phyloP scores from a whole-genome alignment of 2,797 vertebrate species.

The Dendrocincla fuliginosa region DNA sequence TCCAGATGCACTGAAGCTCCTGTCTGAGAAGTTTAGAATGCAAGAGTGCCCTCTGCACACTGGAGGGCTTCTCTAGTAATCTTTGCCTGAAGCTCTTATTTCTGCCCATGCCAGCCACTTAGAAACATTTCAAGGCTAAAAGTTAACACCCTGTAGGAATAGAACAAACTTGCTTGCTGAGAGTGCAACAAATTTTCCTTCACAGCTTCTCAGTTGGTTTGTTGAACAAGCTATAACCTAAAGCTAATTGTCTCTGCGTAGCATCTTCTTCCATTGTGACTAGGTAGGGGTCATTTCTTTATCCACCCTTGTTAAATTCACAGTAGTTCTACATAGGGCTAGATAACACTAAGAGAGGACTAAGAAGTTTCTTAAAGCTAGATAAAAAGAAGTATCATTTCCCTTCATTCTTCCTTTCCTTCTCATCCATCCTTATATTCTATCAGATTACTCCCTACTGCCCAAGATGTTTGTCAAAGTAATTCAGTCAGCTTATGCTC shows the following conservation, averaged over 20 bases:
- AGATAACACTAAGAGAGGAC: not conserved
- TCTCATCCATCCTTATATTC: not conserved
- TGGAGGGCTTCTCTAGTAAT: not conserved
- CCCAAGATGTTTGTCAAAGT: not conserved
- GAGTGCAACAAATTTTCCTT: not conserved
- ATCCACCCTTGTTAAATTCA: not conserved
- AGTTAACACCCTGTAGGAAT: conserved; percentile 44
- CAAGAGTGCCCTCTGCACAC: not conserved
- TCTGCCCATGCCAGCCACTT: not conserved
- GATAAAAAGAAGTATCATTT: not conserved
- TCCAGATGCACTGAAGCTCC: not conserved
- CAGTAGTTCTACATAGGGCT: not conserved
- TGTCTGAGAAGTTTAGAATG: not conserved
- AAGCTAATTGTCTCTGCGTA: not conserved
- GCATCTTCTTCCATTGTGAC: not conserved
- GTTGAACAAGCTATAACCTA: not conserved
- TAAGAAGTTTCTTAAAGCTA: not conserved
- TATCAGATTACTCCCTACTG: not conserved
- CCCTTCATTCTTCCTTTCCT: not conserved
- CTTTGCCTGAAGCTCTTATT: not conserved
- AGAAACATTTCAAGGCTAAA: conserved; percentile 44
- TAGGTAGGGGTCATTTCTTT: not conserved
- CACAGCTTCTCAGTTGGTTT: not conserved
- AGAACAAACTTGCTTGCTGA: not conserved
- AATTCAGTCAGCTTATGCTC: not conserved